phyloP scores from a whole-genome alignment of 2,113 vertebrate species.

The Ardeotis arabs region DNA sequence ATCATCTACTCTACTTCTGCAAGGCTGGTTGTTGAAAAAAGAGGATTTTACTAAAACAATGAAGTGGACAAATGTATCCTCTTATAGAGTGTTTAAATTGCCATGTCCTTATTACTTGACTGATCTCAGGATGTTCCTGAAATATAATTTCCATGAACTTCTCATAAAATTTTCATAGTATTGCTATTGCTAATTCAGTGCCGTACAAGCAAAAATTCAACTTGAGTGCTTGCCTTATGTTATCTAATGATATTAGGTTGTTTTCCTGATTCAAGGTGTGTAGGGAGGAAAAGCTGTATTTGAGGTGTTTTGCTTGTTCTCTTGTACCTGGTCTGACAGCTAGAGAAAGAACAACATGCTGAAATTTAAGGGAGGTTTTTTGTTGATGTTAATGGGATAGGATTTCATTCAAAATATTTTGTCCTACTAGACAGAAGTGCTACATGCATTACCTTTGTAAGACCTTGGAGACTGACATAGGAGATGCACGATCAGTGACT shows the following conservation, averaged over 20 bases:
- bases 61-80: not conserved
- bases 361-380: not conserved
- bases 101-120: not conserved
- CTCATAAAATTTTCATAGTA: not conserved
- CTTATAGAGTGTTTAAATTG: not conserved
- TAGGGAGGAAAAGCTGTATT: not conserved
- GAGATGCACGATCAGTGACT: constrained; percentile 1
- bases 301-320: not conserved
- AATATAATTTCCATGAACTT: not conserved
- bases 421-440: not conserved
- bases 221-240: not conserved
- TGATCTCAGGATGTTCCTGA: not conserved
- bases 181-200: not conserved
- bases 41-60: not conserved
- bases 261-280: not conserved
- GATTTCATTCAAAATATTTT: not conserved
- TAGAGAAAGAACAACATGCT: not conserved
- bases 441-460: not conserved
- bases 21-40: not conserved
- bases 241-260: not conserved
- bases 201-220: not conserved
- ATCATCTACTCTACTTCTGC: not conserved
- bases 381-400: not conserved
- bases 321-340: not conserved
- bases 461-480: not conserved